Conservation (phyloP, 2,113 vertebrate genomes). For the Catharus fuscescens region DNA sequence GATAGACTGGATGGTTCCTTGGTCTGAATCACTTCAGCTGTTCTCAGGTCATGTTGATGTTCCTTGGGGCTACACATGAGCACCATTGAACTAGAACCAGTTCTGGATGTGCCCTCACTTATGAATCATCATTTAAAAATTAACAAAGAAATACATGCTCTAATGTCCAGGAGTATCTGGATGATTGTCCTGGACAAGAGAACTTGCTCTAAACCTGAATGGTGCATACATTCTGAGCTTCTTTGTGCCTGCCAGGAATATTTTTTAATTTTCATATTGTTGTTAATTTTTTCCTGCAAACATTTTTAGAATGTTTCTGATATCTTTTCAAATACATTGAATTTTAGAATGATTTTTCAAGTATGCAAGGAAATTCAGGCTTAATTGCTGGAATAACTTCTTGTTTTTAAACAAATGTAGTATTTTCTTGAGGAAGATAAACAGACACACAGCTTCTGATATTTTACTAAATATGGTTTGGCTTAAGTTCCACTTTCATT, state of each 20-base stretch:
- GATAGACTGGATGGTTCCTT: not conserved
- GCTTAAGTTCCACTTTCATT: not conserved
- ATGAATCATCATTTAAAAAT: not conserved
- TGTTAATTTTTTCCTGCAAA: not conserved
- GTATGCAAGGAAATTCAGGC: not conserved
- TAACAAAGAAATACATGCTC: not conserved
- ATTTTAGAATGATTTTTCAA: not conserved
- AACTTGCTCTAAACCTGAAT: not conserved
- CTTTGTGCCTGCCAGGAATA: not conserved
- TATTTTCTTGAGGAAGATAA: not conserved
- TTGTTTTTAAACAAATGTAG: not conserved
- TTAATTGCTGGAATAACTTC: not conserved
- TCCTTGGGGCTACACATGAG: not conserved
- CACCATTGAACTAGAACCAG: not conserved
- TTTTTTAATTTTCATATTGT: not conserved
- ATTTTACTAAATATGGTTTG: conserved; percentile 15
- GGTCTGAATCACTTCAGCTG: not conserved
- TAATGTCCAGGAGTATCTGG: not conserved
- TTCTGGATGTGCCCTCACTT: not conserved
- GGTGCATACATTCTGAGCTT: not conserved
- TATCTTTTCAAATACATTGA: not conserved
- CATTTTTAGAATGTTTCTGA: not conserved
- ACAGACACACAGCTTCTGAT: not conserved
- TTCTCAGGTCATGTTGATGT: not conserved
- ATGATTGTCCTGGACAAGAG: not conserved